Base-by-base conservation (phyloP, 2,113 vertebrate species). In the Hydrolagus affinis region DNA sequence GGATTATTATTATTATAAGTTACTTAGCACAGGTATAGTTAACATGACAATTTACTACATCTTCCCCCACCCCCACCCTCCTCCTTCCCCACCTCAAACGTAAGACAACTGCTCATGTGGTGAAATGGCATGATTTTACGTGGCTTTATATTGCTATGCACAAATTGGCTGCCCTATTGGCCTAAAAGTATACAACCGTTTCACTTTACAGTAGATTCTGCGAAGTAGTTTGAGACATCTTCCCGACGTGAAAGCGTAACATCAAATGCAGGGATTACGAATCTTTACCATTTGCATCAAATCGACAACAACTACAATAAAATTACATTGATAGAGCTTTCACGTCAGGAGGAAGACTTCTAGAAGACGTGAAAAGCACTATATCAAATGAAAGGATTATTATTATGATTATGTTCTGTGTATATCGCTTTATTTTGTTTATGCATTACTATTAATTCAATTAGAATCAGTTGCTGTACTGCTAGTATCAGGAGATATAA, bases 51-150 rank as follows among this genome's bases (percentile, higher is more conserved):
- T 23, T 25, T 60, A 32, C 62, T 68, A 28, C 30, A 68, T 66
- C 15, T 11, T 19, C 32, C 66, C 64, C 14, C 23, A 44, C 44
- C 44, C n/a, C 44, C 44, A 44, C 44, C 44, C 44, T 6, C 44
- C 44, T 44, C n/a, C n/a, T n/a, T n/a, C 44, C 44, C 44, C 44
- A 44, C 77, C 64, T 83, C 25, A 83, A 83, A 83, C 30, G 17
- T 66, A 83, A 21, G 25, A 83, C 66, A 23, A 83, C 19, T 83
- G 78, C 23, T 62, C 64, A 66, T 23, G 25, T 64, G 60, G 28
- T 28, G 15, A 25, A 83, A 83, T 83, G 11, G 30, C 66, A 17
- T 21, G 60, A 83, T 83, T 83, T 83, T 83, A 30, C 28, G 57
- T 64, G 19, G n/a, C 17, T 80, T 8, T 17, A 66, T 80, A 32